Percentiles rank a stretch among this genome's conserved stretches.
Conservation (phyloP, 2,113 vertebrate species). For the Myotis yumanensis region DNA sequence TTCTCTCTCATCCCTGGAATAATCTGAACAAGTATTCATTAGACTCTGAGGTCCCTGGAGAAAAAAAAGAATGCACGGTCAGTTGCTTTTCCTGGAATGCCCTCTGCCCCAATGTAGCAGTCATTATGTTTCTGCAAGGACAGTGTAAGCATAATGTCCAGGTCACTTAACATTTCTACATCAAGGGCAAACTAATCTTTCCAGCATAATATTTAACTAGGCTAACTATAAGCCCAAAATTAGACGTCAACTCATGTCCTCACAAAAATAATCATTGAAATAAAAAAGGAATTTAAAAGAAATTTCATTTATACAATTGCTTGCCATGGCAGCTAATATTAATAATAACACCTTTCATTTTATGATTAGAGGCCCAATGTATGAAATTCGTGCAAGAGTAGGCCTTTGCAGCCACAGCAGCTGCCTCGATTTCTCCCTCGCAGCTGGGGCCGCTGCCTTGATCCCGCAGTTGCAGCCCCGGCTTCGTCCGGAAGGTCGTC, state of each 20-base stretch:
- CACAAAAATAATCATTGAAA: conserved; percentile 25
- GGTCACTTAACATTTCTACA: neutral
- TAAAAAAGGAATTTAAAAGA: neutral
- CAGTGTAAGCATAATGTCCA: neutral
- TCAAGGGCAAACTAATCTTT: neutral
- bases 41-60: conserved; percentile 3
- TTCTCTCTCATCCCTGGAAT: neutral
- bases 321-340: neutral
- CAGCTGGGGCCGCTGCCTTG: too few relatives aligned
- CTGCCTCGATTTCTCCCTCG: too few relatives aligned
- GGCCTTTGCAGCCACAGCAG: too few relatives aligned
- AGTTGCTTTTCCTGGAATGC: neutral
- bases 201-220: neutral
- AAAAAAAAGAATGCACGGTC: neutral
- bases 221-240: neutral
- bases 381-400: too few relatives aligned
- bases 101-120: neutral
- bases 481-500: too few relatives aligned
- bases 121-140: neutral
- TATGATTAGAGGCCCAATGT: neutral
- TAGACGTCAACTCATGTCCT: neutral
- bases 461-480: too few relatives aligned
- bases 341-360: neutral
- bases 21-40: neutral
- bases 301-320: neutral